Conservation (phyloP, 2,797 vertebrate genomes). For the Meda fulgida region DNA sequence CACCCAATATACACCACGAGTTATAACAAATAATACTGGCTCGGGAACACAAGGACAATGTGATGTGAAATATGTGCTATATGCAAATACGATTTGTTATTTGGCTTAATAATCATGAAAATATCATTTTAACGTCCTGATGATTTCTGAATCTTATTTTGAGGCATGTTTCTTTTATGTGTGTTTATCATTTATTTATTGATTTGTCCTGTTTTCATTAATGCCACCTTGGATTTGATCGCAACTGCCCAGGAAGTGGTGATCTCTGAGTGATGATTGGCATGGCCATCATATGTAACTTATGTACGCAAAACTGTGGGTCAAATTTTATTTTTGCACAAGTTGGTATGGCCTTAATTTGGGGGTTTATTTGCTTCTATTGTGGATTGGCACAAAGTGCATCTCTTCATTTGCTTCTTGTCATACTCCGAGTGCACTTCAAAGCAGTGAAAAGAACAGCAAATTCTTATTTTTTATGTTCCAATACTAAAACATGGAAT, state of each 20-base stretch:
- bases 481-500: slow-evolving; percentile 79
- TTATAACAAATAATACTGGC: slow-evolving; percentile 53
- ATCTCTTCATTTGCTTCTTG: slow-evolving; percentile 80
- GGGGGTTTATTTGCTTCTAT: slow-evolving; percentile 82
- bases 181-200: slow-evolving; percentile 19
- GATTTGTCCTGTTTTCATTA: slow-evolving; percentile 11
- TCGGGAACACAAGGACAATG: slow-evolving; percentile 59
- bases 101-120: slow-evolving; percentile 45
- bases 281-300: slow-evolving; percentile 65
- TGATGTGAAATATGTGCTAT: slow-evolving; percentile 58
- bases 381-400: slow-evolving; percentile 86
- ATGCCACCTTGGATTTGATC: slow-evolving; percentile 20
- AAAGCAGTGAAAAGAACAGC: slow-evolving; percentile 71
- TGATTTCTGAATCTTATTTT: slow-evolving; percentile 48
- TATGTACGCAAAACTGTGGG: slow-evolving; percentile 70
- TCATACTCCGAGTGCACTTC: slow-evolving; percentile 76
- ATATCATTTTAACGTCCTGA: slow-evolving; percentile 48
- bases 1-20: slow-evolving; percentile 35
- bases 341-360: slow-evolving; percentile 92
- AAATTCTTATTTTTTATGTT: slow-evolving; percentile 82
- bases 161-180: slow-evolving; percentile 52
- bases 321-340: slow-evolving; percentile 75
- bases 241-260: slow-evolving; percentile 50
- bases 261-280: slow-evolving; percentile 54
- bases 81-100: slow-evolving; percentile 54